These are phyloP conservation scores for Muricea muricata DNA, from an alignment of 92 coral and sea anemone species.

Conservation along the genomic window DNA sequence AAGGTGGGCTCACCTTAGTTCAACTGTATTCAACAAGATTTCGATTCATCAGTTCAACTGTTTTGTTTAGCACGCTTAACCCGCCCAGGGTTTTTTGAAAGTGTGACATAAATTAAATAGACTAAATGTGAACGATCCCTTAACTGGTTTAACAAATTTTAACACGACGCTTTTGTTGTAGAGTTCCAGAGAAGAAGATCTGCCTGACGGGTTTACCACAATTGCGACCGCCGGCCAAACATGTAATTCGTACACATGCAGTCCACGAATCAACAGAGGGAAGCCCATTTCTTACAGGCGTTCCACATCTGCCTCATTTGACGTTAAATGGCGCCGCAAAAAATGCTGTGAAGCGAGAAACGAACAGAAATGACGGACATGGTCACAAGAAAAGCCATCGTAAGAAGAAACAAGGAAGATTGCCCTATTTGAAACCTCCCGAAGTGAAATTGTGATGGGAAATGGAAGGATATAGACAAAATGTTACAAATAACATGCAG, in stretches of 20 bases:
- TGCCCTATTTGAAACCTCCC: neutral
- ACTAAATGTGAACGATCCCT: no score
- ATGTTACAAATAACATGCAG: no score
- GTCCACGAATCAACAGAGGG: neutral
- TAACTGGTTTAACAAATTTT: no score
- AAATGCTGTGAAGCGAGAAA: neutral
- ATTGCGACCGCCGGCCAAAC: conserved; percentile 1
- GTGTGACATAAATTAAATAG: no score
- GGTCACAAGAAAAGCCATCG: neutral
- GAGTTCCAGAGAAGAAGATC: conserved; percentile 14
- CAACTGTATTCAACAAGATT: no score
- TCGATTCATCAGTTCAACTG: no score
- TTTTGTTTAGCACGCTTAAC: no score
- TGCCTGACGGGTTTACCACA: conserved; percentile 34
- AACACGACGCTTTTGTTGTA: neutral
- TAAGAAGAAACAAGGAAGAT: neutral
- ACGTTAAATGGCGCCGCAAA: neutral
- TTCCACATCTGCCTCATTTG: conserved; percentile 13
- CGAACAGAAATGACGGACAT: neutral
- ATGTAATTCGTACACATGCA: neutral
- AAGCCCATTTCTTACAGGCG: neutral
- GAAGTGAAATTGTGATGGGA: neutral
- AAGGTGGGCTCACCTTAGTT: no score
- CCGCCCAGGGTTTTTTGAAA: no score
- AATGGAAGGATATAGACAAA: no score